Evolutionary conservation across 2,888 invertebrate species (phyloP), one percentile per base, ranked within the genome.

Genomic region (Danaus chrysippus): DNA sequence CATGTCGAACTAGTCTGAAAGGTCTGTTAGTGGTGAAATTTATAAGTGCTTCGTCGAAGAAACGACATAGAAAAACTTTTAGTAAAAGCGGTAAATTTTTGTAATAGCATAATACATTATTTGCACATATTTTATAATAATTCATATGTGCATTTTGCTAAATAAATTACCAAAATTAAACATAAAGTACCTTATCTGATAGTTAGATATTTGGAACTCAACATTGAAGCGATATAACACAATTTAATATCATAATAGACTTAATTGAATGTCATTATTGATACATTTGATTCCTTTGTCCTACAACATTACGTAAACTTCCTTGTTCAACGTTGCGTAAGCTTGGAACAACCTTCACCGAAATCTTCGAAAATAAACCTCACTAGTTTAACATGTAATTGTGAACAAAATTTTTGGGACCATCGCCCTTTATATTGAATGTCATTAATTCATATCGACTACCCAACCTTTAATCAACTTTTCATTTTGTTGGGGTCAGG

Each of bases 311-410:
- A 64, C 68, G 68, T 64, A 52, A 13, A 53, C 62, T 58, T 69
- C 66, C 71, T 70, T 56, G 70, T 74, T 73, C 72, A 72, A 70
- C 73, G 74, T 73, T 73, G 74, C 76, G 71, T 71, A 73, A 83
- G 81, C 76, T 84, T 76, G 66, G 72, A 68, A 67, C 70, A 70
- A 75, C 75, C 69, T 78, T 73, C 71, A 73, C 76, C 80, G 73
- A 83, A 86, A 85, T 86, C 84, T 84, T 80, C 73, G 77, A 79
- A 82, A 84, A 85, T 87, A 85, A 83, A 86, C 84, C 82, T 74
- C 82, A 82, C 81, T 86, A 84, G 84, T 81, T 82, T 79, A 74
- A 72, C 82, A 75, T 82, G 81, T 82, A 84, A 78, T 84, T 76
- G 80, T 74, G 79, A 81, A 82, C 72, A 72, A 81, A 83, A 87